phyloP scores from a whole-genome alignment of 2,888 invertebrate species.

The Rhabditophanes sp. region DNA sequence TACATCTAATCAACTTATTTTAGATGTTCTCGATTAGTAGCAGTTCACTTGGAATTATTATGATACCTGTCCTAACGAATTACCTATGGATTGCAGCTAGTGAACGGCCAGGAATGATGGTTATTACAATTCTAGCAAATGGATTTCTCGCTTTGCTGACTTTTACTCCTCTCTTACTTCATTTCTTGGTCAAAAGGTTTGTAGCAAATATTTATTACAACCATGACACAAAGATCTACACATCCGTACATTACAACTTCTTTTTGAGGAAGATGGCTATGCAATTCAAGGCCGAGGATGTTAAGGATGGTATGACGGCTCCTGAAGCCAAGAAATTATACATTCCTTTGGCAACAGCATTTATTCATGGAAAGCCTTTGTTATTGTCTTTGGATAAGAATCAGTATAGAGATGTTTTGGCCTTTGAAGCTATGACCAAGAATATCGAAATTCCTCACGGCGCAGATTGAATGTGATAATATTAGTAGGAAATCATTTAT shows the following conservation, averaged over 20 bases:
- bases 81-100: slow-evolving; percentile 30
- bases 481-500: not conserved
- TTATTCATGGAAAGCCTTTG: slow-evolving; percentile 29
- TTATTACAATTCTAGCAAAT: slow-evolving; percentile 26
- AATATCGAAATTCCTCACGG: too few species aligned
- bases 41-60: slow-evolving; percentile 27
- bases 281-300: slow-evolving; percentile 25
- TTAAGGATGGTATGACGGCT: slow-evolving; percentile 21
- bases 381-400: slow-evolving; percentile 27
- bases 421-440: slow-evolving; percentile 11
- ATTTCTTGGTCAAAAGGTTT: slow-evolving; percentile 38
- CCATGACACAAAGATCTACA: slow-evolving; percentile 25
- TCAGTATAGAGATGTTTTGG: slow-evolving; percentile 12
- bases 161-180: slow-evolving; percentile 37
- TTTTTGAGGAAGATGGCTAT: slow-evolving; percentile 30
- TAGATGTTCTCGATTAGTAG: slow-evolving; percentile 32
- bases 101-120: slow-evolving; percentile 28
- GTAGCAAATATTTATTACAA: slow-evolving; percentile 37
- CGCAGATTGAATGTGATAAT: too few species aligned
- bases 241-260: slow-evolving; percentile 38
- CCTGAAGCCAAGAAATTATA: slow-evolving; percentile 33
- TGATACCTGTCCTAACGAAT: slow-evolving; percentile 34
- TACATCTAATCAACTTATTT: slow-evolving; percentile 5
- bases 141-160: slow-evolving; percentile 30
- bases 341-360: slow-evolving; percentile 37